Evolutionary conservation across 2,113 vertebrate genomes (phyloP).

Genomic region (Triplophysa siluroides): DNA sequence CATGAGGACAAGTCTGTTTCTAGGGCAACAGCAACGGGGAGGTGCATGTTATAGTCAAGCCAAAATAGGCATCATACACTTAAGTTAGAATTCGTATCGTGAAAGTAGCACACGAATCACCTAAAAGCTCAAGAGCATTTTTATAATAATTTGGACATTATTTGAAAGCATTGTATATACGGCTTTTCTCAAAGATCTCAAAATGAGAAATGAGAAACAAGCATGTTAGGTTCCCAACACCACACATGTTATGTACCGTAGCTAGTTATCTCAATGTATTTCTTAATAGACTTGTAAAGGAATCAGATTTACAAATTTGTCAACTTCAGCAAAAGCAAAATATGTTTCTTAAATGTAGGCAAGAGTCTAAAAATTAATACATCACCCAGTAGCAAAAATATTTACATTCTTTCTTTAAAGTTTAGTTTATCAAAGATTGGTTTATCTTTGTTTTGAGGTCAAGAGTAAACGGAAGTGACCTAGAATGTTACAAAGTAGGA

Average conservation of each 20-base stretch:
- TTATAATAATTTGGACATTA: background rate
- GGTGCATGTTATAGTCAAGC: background rate
- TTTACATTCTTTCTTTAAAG: background rate
- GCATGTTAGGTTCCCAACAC: background rate
- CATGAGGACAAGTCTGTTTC: constrained; percentile 3
- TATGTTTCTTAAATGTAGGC: background rate
- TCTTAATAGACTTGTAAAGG: background rate
- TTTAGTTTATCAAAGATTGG: background rate
- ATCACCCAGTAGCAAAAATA: background rate
- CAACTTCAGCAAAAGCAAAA: background rate
- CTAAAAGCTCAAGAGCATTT: background rate
- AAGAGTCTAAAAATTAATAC: background rate
- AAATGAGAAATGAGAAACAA: background rate
- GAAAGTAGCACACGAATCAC: background rate
- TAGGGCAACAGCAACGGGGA: constrained; percentile 7
- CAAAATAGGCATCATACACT: background rate
- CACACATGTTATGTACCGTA: background rate
- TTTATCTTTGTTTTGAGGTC: background rate
- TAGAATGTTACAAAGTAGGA: background rate
- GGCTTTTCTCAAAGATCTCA: background rate
- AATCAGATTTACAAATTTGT: background rate
- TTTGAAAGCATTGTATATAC: background rate
- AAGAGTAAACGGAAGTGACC: background rate
- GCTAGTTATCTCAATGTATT: background rate
- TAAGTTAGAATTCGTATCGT: background rate